These are phyloP conservation scores for Argya squamiceps DNA, from an alignment of 2,797 vertebrate species.

Conservation along the genomic window DNA sequence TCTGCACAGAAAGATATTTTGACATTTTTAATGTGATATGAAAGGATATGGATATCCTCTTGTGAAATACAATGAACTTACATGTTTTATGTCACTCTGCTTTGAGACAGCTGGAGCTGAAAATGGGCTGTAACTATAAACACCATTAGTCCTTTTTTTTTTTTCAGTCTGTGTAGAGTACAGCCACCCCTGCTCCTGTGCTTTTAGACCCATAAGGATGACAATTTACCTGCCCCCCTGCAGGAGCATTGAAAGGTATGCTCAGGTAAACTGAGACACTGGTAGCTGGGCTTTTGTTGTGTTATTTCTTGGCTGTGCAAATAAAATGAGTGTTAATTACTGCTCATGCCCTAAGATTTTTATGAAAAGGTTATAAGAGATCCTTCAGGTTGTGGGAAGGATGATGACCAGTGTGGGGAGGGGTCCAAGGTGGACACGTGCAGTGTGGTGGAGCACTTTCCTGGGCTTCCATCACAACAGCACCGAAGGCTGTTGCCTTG, in stretches of 20 bases:
- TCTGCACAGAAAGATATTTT: slow-evolving; percentile 20
- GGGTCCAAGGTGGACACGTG: not conserved
- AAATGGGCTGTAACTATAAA: slow-evolving; percentile 34
- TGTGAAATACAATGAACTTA: slow-evolving; percentile 37
- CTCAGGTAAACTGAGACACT: not conserved
- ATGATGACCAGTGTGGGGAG: not conserved
- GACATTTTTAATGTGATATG: slow-evolving; percentile 39
- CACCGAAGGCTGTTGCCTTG: not conserved
- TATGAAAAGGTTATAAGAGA: not conserved
- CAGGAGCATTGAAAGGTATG: not conserved
- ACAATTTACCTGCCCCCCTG: not conserved
- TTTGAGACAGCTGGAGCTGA: slow-evolving; percentile 57
- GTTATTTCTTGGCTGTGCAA: not conserved
- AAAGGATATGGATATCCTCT: slow-evolving; percentile 43
- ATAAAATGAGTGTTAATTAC: not conserved
- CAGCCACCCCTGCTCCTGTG: not conserved
- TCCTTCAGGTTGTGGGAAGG: not conserved
- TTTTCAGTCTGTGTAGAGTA: not conserved
- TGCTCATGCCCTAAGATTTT: not conserved
- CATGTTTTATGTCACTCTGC: slow-evolving; percentile 49
- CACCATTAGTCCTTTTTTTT: not conserved
- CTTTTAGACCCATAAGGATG: not conserved
- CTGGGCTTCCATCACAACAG: not conserved
- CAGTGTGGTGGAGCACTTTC: not conserved
- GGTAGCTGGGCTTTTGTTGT: not conserved